These are phyloP conservation scores for Lasiommata megera DNA, from an alignment of 2,888 invertebrate genomes.

Conservation along the genomic window DNA sequence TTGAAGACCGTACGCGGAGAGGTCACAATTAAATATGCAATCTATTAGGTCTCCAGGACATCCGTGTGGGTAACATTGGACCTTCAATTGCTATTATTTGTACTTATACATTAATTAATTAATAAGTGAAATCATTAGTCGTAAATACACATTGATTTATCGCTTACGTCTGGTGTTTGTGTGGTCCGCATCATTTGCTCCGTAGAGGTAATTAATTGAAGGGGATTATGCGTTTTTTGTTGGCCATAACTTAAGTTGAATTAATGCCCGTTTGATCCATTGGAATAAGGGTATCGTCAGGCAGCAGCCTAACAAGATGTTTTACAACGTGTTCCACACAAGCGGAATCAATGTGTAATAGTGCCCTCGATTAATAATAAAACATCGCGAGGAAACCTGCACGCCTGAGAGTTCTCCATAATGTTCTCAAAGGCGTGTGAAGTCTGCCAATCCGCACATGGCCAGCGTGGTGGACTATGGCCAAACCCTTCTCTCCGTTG, in stretches of 20 bases:
- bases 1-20: constrained; percentile 31
- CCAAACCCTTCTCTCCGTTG: no score
- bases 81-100: constrained; percentile 37
- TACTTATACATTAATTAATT: constrained; percentile 26
- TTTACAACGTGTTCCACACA: not conserved
- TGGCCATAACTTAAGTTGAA: constrained; percentile 9
- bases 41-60: constrained; percentile 42
- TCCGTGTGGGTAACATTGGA: constrained; percentile 41
- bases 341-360: no score
- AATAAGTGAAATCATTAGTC: constrained; percentile 21
- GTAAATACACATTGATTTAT: constrained; percentile 23
- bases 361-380: no score
- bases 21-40: constrained; percentile 42
- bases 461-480: no score
- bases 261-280: constrained; percentile 4
- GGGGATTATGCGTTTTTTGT: constrained; percentile 12
- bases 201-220: constrained; percentile 9
- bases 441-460: no score
- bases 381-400: no score
- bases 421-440: no score
- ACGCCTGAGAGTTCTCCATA: no score
- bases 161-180: constrained; percentile 9
- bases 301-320: not conserved
- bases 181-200: constrained; percentile 19
- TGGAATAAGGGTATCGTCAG: not conserved